Evolutionary conservation across 2,888 invertebrate species (phyloP), one percentile per base, ranked within the genome.

Genomic region (Aporophyla nigra): DNA sequence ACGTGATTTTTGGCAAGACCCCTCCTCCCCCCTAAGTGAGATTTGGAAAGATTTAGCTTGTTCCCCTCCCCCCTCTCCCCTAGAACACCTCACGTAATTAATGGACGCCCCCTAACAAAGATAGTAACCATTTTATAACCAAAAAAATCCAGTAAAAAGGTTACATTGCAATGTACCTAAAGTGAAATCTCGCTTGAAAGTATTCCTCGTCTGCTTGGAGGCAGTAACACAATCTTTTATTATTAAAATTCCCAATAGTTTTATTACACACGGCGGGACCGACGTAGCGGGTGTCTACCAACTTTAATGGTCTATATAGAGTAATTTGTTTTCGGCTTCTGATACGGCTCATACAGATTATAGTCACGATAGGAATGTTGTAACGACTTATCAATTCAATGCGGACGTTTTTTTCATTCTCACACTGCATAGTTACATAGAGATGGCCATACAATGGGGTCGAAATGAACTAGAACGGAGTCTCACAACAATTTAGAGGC

Each of bases 251-350:
- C 85, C 85, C 83, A 90, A 90, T 90, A 88, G 86, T 88, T 87
- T 88, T 87, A 88, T 84, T 87, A 87, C 88, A 83, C 77, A 79
- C 88, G 84, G 81, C 82, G 84, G 76, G 75, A 78, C 70, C 67
- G 63, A 76, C 82, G 78, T 80, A 84, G 88, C 83, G 86, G 87
- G 88, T 84, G 84, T 89, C 87, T 88, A 82, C 86, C 81, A 75
- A 88, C 87, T 86, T 88, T 88, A 86, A 87, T 83, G 82, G 84
- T 87, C 83, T 88, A 88, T 89, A 90, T 91, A 90, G 88, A 91
- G 91, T 91, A 93, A 94, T 94, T 94, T 93, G 90, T 93, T 93
- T 94, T 93, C 90, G 92, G 93, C 93, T 94, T 92, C 93, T 91
- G 92, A 92, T 91, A 89, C 89, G 88, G 80, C 88, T 88, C 88